phyloP scores from a whole-genome alignment of 2,113 vertebrate species.

The Nerophis lumbriciformis region DNA sequence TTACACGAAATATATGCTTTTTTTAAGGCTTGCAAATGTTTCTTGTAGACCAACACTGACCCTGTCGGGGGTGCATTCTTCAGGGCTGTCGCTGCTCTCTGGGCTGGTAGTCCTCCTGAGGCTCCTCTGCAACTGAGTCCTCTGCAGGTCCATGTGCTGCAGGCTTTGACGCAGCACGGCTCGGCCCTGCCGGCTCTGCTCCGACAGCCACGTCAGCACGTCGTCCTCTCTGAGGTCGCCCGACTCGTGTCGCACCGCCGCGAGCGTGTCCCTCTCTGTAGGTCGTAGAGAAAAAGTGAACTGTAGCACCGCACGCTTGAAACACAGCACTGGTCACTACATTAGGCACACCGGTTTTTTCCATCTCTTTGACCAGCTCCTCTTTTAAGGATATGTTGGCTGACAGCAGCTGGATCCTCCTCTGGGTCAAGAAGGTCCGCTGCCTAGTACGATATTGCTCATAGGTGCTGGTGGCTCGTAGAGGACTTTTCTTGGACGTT shows the following conservation, averaged over 20 bases:
- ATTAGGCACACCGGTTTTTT: constrained; percentile 74
- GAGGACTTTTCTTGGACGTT: constrained; percentile 9
- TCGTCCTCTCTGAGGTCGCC: constrained; percentile 1
- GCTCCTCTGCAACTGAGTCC: constrained; percentile 71
- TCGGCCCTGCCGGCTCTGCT: constrained; percentile 74
- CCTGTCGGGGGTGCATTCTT: constrained; percentile 3
- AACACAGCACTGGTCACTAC: not conserved
- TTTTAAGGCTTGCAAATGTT: too few species aligned
- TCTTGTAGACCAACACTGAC: constrained; percentile 11
- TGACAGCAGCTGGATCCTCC: constrained; percentile 79
- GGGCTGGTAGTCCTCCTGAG: constrained; percentile 32
- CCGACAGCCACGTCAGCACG: constrained; percentile 68
- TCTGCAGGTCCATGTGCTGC: constrained; percentile 77
- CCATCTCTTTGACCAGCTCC: constrained; percentile 82
- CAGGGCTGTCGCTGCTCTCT: constrained; percentile 5
- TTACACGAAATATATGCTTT: too few species aligned
- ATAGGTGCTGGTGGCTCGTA: constrained; percentile 26
- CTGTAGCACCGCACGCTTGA: not conserved
- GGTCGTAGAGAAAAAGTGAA: not conserved
- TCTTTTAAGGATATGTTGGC: constrained; percentile 84
- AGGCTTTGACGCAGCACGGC: constrained; percentile 76
- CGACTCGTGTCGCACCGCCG: constrained; percentile 7
- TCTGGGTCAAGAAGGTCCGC: constrained; percentile 63
- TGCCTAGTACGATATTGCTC: constrained; percentile 55
- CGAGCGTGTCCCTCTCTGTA: constrained; percentile 32